Base-by-base conservation (phyloP, 1,140 invertebrate genomes). In the Heliconius hermathena region DNA sequence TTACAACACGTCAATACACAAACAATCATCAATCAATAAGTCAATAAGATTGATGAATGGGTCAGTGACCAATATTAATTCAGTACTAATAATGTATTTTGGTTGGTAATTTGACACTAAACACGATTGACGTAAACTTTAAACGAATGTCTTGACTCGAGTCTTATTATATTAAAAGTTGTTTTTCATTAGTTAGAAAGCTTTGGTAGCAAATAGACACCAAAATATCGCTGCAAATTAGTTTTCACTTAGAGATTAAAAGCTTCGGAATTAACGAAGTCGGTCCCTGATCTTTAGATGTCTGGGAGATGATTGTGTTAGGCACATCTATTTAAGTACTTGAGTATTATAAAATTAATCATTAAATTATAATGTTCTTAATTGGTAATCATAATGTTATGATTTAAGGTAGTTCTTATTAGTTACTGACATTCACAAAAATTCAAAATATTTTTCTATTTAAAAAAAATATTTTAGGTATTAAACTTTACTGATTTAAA, bases 21-120 rank as follows among this genome's bases (percentile, higher is more conserved):
- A 16, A 81, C 86, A 89, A 89, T 91, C 89, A 93, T 94, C 85
- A 90, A 94, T 93, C 93, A 93, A 92, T 89, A 87, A 94, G 90
- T 91, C 91, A 90, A 82, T 82, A 82, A 90, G 91, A 93, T 91
- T 94, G 88, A 94, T 94, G 91, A 88, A 91, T 86, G 84, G 79
- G 81, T 82, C 84, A 77, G 86, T 52, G 16, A 46, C 49, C 88
- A 89, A 91, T 93, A 91, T 90, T 89, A 91, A 93, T 93, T 91
- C 66, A 38, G 84, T 84, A 82, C 80, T 89, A 90, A 91, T 93
- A 89, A 90, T 88, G 86, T 89, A 87, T 89, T 90, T 93, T 88
- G 82, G 83, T 78, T 83, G 81, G 84, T 94, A 93, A 93, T 94
- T 88, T 92, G 91, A 94, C 92, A 88, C 85, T 93, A 93, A 93